Conservation (phyloP, 2,888 invertebrate species). For the Diaperis boleti region DNA sequence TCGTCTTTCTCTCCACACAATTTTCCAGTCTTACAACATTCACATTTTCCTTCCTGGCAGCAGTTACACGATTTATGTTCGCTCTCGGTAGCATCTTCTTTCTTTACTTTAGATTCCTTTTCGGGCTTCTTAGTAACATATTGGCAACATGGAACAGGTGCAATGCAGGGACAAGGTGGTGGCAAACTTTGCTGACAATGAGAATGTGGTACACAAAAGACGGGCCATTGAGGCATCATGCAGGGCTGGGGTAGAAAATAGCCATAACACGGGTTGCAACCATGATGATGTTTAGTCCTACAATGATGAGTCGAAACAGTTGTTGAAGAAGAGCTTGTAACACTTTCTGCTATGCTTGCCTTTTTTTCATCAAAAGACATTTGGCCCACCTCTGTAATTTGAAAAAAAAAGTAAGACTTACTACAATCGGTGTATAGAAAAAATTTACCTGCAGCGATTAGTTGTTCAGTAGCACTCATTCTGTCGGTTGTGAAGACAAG, state of each 20-base stretch:
- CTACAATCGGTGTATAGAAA: neutral
- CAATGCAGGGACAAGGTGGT: no score
- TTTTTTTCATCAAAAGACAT: conserved; percentile 25
- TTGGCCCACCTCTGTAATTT: conserved; percentile 9
- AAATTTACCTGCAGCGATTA: conserved; percentile 25
- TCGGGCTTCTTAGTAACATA: neutral
- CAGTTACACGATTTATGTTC: conserved; percentile 24
- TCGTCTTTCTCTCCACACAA: conserved; percentile 30
- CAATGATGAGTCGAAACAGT: no score
- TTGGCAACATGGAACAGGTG: no score
- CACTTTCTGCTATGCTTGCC: conserved; percentile 23
- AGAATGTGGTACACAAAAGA: neutral
- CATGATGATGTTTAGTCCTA: conserved; percentile 1
- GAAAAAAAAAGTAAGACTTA: neutral
- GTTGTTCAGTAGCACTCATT: conserved; percentile 19
- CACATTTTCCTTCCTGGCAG: conserved; percentile 31
- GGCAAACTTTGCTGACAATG: neutral
- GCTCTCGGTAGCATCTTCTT: neutral
- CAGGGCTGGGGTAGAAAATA: neutral
- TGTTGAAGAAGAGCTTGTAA: neutral
- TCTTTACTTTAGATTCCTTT: no score
- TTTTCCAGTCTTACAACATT: conserved; percentile 36
- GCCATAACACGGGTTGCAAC: neutral
- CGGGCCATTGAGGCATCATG: conserved; percentile 2
- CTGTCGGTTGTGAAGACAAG: neutral